Evolutionary conservation across 2,888 invertebrate genomes (phyloP).

Genomic region (Incurvaria masculella): DNA sequence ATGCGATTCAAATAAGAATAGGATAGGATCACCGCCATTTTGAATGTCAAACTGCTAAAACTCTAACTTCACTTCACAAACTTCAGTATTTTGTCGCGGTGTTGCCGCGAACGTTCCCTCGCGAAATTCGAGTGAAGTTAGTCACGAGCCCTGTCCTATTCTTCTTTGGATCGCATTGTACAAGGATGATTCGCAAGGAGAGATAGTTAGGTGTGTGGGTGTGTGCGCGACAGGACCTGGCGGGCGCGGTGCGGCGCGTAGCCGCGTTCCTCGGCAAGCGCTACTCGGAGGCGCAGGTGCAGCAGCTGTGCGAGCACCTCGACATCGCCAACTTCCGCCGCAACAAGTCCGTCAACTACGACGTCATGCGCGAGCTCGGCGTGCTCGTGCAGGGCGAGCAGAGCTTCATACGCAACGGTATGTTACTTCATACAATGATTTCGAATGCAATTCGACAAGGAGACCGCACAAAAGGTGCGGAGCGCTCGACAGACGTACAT

Average conservation of each 20-base stretch:
- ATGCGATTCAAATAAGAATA: no score
- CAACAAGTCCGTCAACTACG: constrained; percentile 75
- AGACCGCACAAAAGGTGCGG: constrained; percentile 12
- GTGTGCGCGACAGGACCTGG: constrained; percentile 49
- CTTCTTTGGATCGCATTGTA: no score
- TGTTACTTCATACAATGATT: not conserved
- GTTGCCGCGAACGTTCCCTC: no score
- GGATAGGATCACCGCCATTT: no score
- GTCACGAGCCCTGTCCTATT: no score
- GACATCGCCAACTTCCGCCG: constrained; percentile 78
- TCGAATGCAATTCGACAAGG: not conserved
- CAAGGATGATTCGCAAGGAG: no score
- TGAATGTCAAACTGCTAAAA: no score
- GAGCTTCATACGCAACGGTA: constrained; percentile 65
- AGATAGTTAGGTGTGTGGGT: no score
- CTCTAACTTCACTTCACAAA: no score
- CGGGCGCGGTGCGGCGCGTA: constrained; percentile 54
- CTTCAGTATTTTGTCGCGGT: no score
- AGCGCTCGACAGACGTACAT: not conserved
- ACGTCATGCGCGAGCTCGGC: constrained; percentile 60
- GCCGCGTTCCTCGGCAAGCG: constrained; percentile 60
- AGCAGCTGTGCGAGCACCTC: constrained; percentile 65
- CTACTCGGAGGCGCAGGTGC: constrained; percentile 56
- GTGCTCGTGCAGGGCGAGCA: constrained; percentile 57
- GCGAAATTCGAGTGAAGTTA: no score